Conservation (phyloP, 2,888 invertebrate species). For the Polydrusus pterygomalis region DNA sequence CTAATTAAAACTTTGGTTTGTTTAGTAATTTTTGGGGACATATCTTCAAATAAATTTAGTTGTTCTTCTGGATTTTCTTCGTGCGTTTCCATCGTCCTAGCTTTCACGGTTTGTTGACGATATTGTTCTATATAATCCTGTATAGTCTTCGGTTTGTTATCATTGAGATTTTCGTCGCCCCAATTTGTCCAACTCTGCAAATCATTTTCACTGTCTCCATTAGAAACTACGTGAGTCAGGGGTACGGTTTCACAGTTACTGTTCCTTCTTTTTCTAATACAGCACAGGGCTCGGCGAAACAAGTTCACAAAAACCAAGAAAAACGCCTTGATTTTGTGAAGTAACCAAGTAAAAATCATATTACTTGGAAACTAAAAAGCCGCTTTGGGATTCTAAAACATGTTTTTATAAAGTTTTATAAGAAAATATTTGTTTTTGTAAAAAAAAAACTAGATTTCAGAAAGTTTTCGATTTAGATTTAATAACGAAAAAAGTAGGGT, state of each 20-base stretch:
- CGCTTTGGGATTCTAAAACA: neutral
- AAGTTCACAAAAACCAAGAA: slow-evolving; percentile 74
- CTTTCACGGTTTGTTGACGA: slow-evolving; percentile 73
- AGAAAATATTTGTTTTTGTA: neutral
- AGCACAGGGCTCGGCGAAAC: slow-evolving; percentile 77
- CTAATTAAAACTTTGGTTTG: slow-evolving; percentile 76
- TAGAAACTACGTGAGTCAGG: slow-evolving; percentile 74
- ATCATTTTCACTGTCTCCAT: slow-evolving; percentile 61
- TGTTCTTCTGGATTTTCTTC: slow-evolving; percentile 70
- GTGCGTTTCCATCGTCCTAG: slow-evolving; percentile 57
- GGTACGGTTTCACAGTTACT: slow-evolving; percentile 75
- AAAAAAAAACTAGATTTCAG: neutral
- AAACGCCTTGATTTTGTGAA: slow-evolving; percentile 74
- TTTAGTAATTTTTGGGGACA: slow-evolving; percentile 77
- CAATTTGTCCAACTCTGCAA: slow-evolving; percentile 77
- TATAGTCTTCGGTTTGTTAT: slow-evolving; percentile 71
- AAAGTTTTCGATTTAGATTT: neutral
- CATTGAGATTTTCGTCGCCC: slow-evolving; percentile 74
- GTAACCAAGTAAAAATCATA: slow-evolving; percentile 57
- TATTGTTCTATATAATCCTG: slow-evolving; percentile 80
- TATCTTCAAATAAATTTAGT: slow-evolving; percentile 77
- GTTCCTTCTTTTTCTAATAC: slow-evolving; percentile 75
- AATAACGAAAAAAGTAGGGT: slow-evolving; percentile 9
- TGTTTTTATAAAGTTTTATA: slow-evolving; percentile 11
- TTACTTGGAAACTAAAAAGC: slow-evolving; percentile 2